Conservation (phyloP, 2,113 vertebrate species). For the Podocnemis expansa region DNA sequence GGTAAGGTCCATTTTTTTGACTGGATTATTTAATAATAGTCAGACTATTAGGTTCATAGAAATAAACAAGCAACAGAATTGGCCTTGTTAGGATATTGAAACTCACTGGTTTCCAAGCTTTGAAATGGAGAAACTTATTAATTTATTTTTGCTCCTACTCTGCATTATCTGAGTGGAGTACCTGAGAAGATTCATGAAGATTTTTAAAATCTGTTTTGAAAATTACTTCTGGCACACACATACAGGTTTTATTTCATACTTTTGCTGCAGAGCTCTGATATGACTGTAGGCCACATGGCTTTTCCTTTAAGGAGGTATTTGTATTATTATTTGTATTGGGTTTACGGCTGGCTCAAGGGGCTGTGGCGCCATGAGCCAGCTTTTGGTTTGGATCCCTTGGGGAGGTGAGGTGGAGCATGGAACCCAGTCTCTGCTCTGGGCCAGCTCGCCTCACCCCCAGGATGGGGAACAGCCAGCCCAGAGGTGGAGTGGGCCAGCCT, state of each 20-base stretch:
- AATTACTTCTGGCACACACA: background rate
- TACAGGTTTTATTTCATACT: background rate
- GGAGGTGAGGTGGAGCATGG: too few species aligned
- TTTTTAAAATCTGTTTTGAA: background rate
- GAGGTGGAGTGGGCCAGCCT: too few species aligned
- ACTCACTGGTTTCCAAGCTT: background rate
- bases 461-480: too few species aligned
- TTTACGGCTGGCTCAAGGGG: too few species aligned
- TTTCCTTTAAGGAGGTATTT: background rate
- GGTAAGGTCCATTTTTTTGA: background rate
- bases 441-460: too few species aligned
- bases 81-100: background rate
- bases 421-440: too few species aligned
- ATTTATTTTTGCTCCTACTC: background rate
- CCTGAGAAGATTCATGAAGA: background rate
- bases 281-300: background rate
- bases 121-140: background rate
- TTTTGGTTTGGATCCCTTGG: too few species aligned
- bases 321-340: background rate
- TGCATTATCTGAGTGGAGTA: background rate
- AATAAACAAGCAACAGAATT: background rate
- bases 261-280: background rate
- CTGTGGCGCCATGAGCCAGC: too few species aligned
- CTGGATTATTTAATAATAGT: slow-evolving; percentile 27
- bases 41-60: background rate